A percentile compares a stretch with the other conserved stretches of the same genome.
phyloP scores from a whole-genome alignment of 2,888 invertebrate species.

The Crepidodera aurea region DNA sequence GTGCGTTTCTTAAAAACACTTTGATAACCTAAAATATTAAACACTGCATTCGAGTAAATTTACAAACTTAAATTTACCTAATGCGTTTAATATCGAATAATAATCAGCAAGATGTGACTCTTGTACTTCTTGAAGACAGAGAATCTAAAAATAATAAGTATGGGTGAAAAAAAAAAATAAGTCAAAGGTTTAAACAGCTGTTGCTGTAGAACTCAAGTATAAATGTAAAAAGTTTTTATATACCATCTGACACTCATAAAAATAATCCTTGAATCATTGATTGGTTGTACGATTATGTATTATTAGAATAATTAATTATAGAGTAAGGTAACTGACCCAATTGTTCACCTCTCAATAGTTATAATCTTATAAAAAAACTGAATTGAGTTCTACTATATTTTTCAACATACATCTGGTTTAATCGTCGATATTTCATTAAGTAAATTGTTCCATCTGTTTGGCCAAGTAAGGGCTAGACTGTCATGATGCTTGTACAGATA shows the following conservation, averaged over 20 bases:
- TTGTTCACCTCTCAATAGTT: too few species aligned
- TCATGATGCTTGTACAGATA: constrained; percentile 75
- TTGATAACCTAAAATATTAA: constrained; percentile 68
- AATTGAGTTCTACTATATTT: too few species aligned
- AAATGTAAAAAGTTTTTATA: too few species aligned
- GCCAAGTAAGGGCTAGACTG: constrained; percentile 72
- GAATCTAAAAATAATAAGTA: constrained; percentile 70
- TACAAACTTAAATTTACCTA: constrained; percentile 40
- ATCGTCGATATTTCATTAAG: constrained; percentile 66
- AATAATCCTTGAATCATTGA: too few species aligned
- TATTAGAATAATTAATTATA: too few species aligned
- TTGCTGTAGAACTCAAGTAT: too few species aligned
- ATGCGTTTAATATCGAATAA: constrained; percentile 63
- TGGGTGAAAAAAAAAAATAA: too few species aligned
- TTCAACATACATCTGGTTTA: constrained; percentile 69
- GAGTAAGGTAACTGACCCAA: too few species aligned
- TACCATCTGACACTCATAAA: too few species aligned
- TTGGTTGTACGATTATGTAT: too few species aligned
- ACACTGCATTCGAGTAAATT: not conserved
- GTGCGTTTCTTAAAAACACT: constrained; percentile 87
- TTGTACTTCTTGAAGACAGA: constrained; percentile 93
- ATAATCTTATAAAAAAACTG: too few species aligned
- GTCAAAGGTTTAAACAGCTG: too few species aligned
- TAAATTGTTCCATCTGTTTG: constrained; percentile 68
- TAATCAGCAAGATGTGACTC: constrained; percentile 70